phyloP scores from a whole-genome alignment of 2,113 vertebrate species.

The Lethenteron reissneri region DNA sequence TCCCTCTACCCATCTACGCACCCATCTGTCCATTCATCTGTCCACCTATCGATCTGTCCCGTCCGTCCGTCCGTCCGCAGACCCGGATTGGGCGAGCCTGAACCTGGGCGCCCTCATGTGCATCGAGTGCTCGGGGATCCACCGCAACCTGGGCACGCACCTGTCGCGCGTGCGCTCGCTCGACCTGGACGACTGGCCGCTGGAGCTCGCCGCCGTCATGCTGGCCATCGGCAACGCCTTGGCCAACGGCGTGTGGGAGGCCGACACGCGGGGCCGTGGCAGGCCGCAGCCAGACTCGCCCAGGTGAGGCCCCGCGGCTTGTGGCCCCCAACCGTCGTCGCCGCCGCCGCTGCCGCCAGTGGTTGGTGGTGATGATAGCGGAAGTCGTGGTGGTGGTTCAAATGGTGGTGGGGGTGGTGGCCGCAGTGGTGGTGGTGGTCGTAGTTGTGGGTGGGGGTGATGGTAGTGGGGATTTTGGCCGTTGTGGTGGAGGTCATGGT shows the following conservation, averaged over 20 bases:
- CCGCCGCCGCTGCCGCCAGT: too few relatives aligned
- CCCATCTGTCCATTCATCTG: too few relatives aligned
- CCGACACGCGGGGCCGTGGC: conserved; percentile 40
- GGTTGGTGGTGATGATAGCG: too few relatives aligned
- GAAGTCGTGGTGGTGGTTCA: too few relatives aligned
- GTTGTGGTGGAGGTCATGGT: too few relatives aligned
- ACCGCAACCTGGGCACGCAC: conserved; percentile 78
- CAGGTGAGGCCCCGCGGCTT: conserved; percentile 23
- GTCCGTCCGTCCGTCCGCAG: conserved; percentile 17
- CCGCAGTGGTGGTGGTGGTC: too few relatives aligned
- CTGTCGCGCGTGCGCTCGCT: conserved; percentile 76
- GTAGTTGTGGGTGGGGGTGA: too few relatives aligned
- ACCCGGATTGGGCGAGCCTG: conserved; percentile 80
- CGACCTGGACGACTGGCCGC: conserved; percentile 77
- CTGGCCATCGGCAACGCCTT: conserved; percentile 64
- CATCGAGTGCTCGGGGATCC: conserved; percentile 87
- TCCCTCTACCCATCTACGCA: too few relatives aligned
- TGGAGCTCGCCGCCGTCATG: conserved; percentile 69
- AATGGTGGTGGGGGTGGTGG: too few relatives aligned
- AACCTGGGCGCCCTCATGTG: conserved; percentile 84
- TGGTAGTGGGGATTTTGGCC: too few relatives aligned
- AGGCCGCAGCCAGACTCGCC: conserved; percentile 53
- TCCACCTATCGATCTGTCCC: too few relatives aligned
- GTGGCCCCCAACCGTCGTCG: too few relatives aligned
- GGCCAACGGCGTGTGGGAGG: conserved; percentile 82